These are phyloP conservation scores for Brevimyrus niger DNA, from an alignment of 2,113 vertebrate species.

Conservation along the genomic window DNA sequence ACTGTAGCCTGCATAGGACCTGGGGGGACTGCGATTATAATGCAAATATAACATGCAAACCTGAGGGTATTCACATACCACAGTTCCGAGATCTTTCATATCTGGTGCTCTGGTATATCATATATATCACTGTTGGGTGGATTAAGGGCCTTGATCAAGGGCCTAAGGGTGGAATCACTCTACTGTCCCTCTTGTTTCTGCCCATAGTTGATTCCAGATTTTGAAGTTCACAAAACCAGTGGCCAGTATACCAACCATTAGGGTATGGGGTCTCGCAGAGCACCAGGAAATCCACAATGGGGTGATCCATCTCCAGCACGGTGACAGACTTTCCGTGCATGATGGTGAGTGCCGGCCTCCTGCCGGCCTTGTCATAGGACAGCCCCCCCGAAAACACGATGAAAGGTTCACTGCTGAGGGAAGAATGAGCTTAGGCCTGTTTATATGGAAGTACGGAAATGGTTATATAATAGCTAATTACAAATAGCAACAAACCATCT, in stretches of 20 bases:
- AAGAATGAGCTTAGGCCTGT: not conserved
- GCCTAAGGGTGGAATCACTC: not conserved
- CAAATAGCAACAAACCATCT: conserved; percentile 3
- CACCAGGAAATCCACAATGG: conserved; percentile 94
- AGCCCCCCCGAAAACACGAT: conserved; percentile 93
- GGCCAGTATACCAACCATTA: conserved; percentile 70
- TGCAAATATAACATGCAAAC: not conserved
- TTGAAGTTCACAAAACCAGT: not conserved
- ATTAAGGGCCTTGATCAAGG: not conserved
- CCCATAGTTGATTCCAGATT: not conserved
- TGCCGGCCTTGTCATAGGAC: conserved; percentile 88
- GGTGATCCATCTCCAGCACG: conserved; percentile 96
- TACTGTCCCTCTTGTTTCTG: not conserved
- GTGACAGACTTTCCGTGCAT: conserved; percentile 98
- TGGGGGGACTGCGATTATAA: not conserved
- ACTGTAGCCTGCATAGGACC: not conserved
- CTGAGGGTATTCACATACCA: not conserved
- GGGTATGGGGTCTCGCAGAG: conserved; percentile 96
- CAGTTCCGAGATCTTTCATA: not conserved
- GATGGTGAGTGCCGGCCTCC: conserved; percentile 89
- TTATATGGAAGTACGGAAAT: not conserved
- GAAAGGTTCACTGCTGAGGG: conserved; percentile 77
- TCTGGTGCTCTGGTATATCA: too few relatives aligned
- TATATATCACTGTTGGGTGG: not conserved
- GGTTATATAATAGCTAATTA: not conserved